Evolutionary conservation across 2,888 invertebrate genomes (phyloP), one percentile per base, ranked within the genome.

Genomic region (Nomada goodeniana): DNA sequence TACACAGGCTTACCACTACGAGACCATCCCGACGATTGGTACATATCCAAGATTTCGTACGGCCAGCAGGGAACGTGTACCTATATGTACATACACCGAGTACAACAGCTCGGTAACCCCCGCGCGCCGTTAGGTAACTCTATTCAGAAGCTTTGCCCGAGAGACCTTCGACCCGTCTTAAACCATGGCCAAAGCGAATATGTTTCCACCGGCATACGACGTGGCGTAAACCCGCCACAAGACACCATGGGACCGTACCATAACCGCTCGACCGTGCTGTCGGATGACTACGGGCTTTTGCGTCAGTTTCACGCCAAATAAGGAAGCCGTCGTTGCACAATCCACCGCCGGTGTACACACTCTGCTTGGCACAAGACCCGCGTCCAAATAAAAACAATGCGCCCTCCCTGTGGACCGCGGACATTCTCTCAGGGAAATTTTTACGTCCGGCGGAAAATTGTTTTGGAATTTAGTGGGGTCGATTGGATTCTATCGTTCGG

Each of bases 1-100:
- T 90, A 89, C 90, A 89, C 88, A 88, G 86, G 87, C 88, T 91
- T 86, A 89, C 89, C 84, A 85, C 83, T 80, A 84, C 85, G 83
- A 87, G 77, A 88, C 82, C 77, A 72, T 79, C 79, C 74, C 83
- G 44, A 73, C 78, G 65, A 72, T 76, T 76, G 85, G 80, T 78
- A 82, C 79, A 76, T 80, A 86, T 84, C 85, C 86, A 86, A 89
- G 86, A 91, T 88, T 90, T 89, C 80, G 75, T 77, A 76, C 76
- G 84, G 71, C 67, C 44, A 73, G 61, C 72, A 67, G 42, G 70
- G 70, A 80, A 72, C 75, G 77, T 71, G 76, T 70, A 69, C 69
- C 61, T 64, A 61, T 75, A 82, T 77, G 23, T 53, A 67, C 57
- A 53, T 74, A 82, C 72, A 82, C 82, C 78, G 61, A 72, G 78